These are phyloP conservation scores for Castor canadensis DNA, from an alignment of 2,113 vertebrate species.

Conservation along the genomic window DNA sequence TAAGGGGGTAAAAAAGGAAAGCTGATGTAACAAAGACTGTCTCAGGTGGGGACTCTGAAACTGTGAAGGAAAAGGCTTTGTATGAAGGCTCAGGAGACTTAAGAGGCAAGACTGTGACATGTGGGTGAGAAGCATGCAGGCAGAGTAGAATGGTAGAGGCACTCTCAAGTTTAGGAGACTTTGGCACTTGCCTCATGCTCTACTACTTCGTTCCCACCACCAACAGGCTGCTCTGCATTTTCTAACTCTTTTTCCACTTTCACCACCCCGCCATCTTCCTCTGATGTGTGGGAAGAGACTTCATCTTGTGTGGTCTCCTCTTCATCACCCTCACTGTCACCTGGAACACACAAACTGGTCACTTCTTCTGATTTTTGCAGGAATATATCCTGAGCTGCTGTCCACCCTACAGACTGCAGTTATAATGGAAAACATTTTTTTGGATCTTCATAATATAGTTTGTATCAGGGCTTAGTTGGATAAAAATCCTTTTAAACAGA, in stretches of 20 bases:
- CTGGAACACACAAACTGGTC: slow-evolving; percentile 79
- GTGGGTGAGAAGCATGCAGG: background rate
- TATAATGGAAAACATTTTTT: slow-evolving; percentile 54
- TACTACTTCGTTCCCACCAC: slow-evolving; percentile 61
- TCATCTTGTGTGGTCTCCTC: slow-evolving; percentile 89
- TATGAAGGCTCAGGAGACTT: background rate
- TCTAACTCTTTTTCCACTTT: slow-evolving; percentile 86
- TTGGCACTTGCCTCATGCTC: slow-evolving; percentile 83
- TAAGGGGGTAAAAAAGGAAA: background rate
- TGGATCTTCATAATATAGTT: slow-evolving; percentile 21
- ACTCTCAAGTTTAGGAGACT: background rate
- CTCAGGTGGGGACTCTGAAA: background rate
- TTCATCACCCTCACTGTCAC: slow-evolving; percentile 86
- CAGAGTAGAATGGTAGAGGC: background rate
- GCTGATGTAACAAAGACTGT: background rate
- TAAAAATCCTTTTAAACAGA: slow-evolving; percentile 14
- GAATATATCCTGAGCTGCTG: slow-evolving; percentile 36
- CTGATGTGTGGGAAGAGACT: slow-evolving; percentile 87
- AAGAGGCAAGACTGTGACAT: background rate
- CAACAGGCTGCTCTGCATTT: slow-evolving; percentile 75
- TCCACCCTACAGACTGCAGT: slow-evolving; percentile 18
- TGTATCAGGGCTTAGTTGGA: background rate
- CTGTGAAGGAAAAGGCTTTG: background rate
- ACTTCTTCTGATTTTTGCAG: slow-evolving; percentile 63
- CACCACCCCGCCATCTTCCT: slow-evolving; percentile 84